Evolutionary conservation across 2,113 vertebrate genomes (phyloP), one percentile per base, ranked within the genome.

Genomic region (Origma solitaria): DNA sequence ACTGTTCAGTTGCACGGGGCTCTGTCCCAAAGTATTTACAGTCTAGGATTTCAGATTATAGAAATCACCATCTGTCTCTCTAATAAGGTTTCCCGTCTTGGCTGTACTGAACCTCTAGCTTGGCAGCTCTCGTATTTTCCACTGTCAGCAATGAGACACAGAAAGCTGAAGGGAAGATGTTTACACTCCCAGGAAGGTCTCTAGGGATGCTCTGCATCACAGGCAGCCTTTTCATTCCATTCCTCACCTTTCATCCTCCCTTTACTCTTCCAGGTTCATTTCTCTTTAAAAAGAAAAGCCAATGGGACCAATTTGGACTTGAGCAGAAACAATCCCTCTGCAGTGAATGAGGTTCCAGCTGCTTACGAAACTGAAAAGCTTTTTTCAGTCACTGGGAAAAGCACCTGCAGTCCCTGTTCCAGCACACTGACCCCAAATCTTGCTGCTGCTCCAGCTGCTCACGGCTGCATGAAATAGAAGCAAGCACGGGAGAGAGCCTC

Each of bases 21-120:
- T 87, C 81, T 53, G 25, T 82, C 79, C 62, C 64, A 51, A 13
- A 18, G 45, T 66, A 87, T 77, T 93, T 82, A 54, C 57, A 66
- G 44, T 51, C 58, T 66, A 38, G 68, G 64, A 66, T 60, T 64
- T 70, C 87, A 92, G 70, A 65, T 76, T 94, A 88, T 21, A 87
- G 79, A 93, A 94, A 85, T 81, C 82, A 86, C 58, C 4, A 11
- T 86, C 83, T 62, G 45, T 70, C 66, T 75, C 64, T 75, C 71
- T 92, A 73, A 65, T 54, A 76, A 68, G 37, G 65, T 65, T 87
- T 94, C 50, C 58, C 45, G 30, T 72, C 78, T 91, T 88, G 79
- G 78, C 53, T 81, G 49, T 33, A 42, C 53, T 33, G 70, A 84
- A 64, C 45, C 54, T 79, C 54, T 33, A 40, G n/a, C 58, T 91